phyloP scores from a whole-genome alignment of 2,113 vertebrate genomes.

The Pungitius pungitius region DNA sequence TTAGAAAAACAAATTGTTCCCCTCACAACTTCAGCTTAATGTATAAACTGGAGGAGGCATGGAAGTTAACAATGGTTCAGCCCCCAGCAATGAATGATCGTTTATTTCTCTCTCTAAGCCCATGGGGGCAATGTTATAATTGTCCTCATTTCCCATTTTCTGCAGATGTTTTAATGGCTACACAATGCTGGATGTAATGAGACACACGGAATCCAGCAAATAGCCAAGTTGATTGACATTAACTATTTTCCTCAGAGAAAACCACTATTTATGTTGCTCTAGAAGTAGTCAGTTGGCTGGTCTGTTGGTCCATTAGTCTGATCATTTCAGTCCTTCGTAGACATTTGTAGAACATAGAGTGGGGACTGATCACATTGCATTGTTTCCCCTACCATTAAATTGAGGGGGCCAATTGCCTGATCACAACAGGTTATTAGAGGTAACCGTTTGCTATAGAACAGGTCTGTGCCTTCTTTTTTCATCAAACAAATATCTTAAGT shows the following conservation, averaged over 20 bases:
- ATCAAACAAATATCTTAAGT: too few species aligned
- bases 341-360: slow-evolving; percentile 2
- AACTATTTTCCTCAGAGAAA: slow-evolving; percentile 25
- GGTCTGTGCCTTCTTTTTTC: too few species aligned
- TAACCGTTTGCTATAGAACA: too few species aligned
- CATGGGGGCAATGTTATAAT: slow-evolving; percentile 36
- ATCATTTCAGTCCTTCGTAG: neutral
- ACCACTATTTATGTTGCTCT: neutral
- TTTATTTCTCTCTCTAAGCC: slow-evolving; percentile 42
- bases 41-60: slow-evolving; percentile 18
- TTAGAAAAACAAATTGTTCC: slow-evolving; percentile 7
- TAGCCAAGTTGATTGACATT: slow-evolving; percentile 39
- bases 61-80: slow-evolving; percentile 20
- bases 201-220: slow-evolving; percentile 25
- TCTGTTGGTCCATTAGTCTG: slow-evolving; percentile 21
- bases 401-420: too few species aligned
- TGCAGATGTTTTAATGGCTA: slow-evolving; percentile 45
- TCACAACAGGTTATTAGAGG: too few species aligned
- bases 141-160: slow-evolving; percentile 46
- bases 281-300: slow-evolving; percentile 8
- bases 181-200: slow-evolving; percentile 23
- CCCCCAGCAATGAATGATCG: slow-evolving; percentile 23
- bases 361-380: neutral
- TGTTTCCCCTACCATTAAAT: too few species aligned
- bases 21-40: slow-evolving; percentile 20